Evolutionary conservation across 2,113 vertebrate genomes (phyloP), one percentile per base, ranked within the genome.

Genomic region (Trogon surrucura): DNA sequence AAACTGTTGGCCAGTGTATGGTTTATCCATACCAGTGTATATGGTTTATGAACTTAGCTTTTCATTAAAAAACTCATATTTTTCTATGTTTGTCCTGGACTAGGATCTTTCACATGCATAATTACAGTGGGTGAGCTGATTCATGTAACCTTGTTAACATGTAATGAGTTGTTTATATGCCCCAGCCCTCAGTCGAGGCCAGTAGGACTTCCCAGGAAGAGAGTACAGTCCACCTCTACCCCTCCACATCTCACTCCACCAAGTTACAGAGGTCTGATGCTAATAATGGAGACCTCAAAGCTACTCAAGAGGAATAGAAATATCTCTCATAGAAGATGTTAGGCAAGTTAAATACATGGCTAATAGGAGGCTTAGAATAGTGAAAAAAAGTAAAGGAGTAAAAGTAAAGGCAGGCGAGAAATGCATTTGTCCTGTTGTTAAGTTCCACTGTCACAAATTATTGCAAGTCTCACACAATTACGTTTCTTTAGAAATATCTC

Each of bases 401-500:
- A 41, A 41, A 41, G 41, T 67, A 60, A 26, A 2, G 8, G 15
- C 13, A 78, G 78, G 34, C 2, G 0, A 80, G 29, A 70, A 83
- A 81, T 5, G 2, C 7, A 26, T 8, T 2, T 1, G 0, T 58
- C 54, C 16, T 41, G 5, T 32, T 13, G 10, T 4, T 6, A 48
- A 34, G 20, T 81, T 84, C 13, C 16, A 15, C 7, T 72, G 23
- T 30, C 1, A 0, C 6, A 19, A 84, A 1, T 58, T 80, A 80
- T 30, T 5, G 2, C 13, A 58, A 60, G 32, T 21, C 11, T 86
- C 41, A 70, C 9, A 44, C 1, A 34, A 14, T 48, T 80, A 65
- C 7, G 26, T 48, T 70, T 44, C 44, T 26, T 85, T 80, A 61
- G 11, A 82, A 85, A 65, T 36, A 11, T 48, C 19, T 21, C 4